Base-by-base conservation (phyloP, 2,797 vertebrate genomes). In the Hydrolagus colliei region DNA sequence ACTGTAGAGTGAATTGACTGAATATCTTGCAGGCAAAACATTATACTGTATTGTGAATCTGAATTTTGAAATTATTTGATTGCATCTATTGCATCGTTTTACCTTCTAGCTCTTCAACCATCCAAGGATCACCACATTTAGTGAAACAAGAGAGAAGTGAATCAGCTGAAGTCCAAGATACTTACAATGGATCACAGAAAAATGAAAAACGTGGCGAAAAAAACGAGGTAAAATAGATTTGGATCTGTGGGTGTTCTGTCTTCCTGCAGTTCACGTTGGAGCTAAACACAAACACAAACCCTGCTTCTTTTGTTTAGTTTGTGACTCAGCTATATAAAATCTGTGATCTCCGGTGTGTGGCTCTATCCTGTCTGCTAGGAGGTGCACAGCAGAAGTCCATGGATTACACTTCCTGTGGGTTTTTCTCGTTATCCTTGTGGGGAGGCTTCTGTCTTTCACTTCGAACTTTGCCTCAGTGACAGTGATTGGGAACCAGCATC, bases 121-220 rank as follows among this genome's bases (percentile, higher is more conserved):
- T 65, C 52, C 79, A 27, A 71, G 65, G 65, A 71, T 84, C 79
- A 13, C 79, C 79, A 68, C 79, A 68, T 41, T 63, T 27, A 68
- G 79, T 11, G 18, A 84, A 84, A 52, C 79, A 84, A 35, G 79
- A 84, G 11, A 65, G 32, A 71, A 71, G 32, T 9, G 32, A 84
- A 9, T 20, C 65, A 41, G 2, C 79, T 4, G 41, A 84, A 84
- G 65, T 27, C 32, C 65, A 84, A 4, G 52, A 84, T 71, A 84
- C 65, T 18, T 84, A 84, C 79, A 68, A 84, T 71, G 79, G 65
- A 84, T 52, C 79, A n/a, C 79, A 84, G 79, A 84, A 71, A 71
- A 84, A 84, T 71, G 65, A 84, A 41, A 84, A 84, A 14, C 32
- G 9, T 18, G 65, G 16, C 71, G 63, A 84, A 67, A 84, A 41